Evolutionary conservation across 2,797 vertebrate genomes (phyloP).

Genomic region (Podarcis siculus): DNA sequence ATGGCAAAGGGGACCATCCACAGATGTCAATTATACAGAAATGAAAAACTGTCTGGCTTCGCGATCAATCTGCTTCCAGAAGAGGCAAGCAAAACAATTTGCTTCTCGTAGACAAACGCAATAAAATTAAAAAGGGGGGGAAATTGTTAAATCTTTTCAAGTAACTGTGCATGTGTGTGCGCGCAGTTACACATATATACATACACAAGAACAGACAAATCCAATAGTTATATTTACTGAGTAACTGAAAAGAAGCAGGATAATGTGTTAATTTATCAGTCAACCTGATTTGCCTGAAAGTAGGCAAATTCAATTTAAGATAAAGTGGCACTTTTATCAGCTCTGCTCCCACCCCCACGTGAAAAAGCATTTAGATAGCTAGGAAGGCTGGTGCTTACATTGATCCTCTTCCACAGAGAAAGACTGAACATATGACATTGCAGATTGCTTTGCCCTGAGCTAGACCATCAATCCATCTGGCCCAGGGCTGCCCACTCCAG

Average conservation of each 20-base stretch:
- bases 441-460: background rate
- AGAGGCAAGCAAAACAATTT: slow-evolving; percentile 35
- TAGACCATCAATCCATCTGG: background rate
- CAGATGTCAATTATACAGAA: slow-evolving; percentile 45
- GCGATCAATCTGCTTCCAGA: slow-evolving; percentile 40
- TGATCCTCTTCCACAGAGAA: background rate
- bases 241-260: slow-evolving; percentile 2
- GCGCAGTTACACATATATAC: background rate
- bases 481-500: background rate
- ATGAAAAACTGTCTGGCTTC: slow-evolving; percentile 21
- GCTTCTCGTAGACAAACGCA: slow-evolving; percentile 7
- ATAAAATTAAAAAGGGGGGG: slow-evolving; percentile 3
- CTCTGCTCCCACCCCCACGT: background rate
- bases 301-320: background rate
- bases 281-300: background rate
- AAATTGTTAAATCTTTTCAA: background rate
- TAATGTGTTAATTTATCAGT: slow-evolving; percentile 19
- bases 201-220: background rate
- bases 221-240: slow-evolving; percentile 4
- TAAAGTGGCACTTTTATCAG: background rate
- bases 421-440: background rate
- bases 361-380: background rate
- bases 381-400: background rate
- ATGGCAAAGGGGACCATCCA: slow-evolving; percentile 48
- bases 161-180: background rate